These are phyloP conservation scores for Porites australiensis DNA, from an alignment of 64 coral and sea anemone genomes.

Conservation along the genomic window DNA sequence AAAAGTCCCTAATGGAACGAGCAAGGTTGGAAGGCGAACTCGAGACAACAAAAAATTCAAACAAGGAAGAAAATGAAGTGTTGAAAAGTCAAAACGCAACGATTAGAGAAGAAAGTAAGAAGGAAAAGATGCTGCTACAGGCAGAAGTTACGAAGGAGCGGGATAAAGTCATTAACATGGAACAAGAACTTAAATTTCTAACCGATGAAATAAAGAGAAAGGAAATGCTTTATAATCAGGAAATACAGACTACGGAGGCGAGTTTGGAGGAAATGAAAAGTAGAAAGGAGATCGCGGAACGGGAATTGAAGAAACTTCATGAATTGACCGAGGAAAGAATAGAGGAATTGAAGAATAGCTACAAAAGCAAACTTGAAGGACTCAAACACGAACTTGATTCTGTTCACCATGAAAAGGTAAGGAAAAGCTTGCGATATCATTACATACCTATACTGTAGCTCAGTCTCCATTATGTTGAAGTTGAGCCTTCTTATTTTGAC, in stretches of 20 bases:
- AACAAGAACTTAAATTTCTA: constrained; percentile 57
- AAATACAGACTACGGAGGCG: background rate
- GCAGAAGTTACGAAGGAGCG: constrained; percentile 61
- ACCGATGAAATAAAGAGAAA: constrained; percentile 40
- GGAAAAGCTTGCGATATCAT: too few species aligned
- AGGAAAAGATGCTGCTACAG: constrained; percentile 51
- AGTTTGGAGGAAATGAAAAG: constrained; percentile 45
- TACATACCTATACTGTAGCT: too few species aligned
- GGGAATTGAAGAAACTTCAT: constrained; percentile 66
- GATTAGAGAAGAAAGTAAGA: constrained; percentile 60
- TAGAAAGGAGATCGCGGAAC: constrained; percentile 59
- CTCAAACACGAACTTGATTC: constrained; percentile 37
- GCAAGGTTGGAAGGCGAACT: constrained; percentile 86
- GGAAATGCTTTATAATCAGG: constrained; percentile 21
- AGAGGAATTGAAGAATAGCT: constrained; percentile 57
- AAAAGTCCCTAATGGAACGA: constrained; percentile 74
- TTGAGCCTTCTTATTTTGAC: too few species aligned
- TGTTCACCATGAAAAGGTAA: constrained; percentile 58
- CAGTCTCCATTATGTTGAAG: too few species aligned
- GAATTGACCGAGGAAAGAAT: constrained; percentile 61
- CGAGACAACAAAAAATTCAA: constrained; percentile 66
- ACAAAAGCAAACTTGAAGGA: constrained; percentile 52
- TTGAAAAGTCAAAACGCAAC: constrained; percentile 55
- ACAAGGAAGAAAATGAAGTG: constrained; percentile 35
- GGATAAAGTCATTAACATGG: constrained; percentile 53